Conservation (phyloP, 2,888 invertebrate genomes). For the Idaea dimidiata region DNA sequence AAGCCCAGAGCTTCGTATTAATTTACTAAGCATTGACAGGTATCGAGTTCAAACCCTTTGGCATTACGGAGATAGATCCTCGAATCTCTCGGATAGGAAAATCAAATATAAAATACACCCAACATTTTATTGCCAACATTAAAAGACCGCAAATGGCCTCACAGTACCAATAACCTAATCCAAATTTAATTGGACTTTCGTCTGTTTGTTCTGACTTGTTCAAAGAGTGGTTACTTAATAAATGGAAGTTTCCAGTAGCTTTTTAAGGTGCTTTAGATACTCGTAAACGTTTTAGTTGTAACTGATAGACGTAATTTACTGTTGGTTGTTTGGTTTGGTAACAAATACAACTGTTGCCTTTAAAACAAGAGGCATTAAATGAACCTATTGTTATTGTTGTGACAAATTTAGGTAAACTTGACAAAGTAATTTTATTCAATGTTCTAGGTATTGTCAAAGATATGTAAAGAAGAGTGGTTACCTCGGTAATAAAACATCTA, state of each 20-base stretch:
- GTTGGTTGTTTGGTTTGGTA: background rate
- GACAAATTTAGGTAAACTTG: background rate
- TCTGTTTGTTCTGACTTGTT: conserved; percentile 17
- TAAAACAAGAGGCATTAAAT: background rate
- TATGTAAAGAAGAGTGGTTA: no score
- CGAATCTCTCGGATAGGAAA: conserved; percentile 31
- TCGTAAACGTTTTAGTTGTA: background rate
- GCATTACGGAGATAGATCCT: conserved; percentile 19
- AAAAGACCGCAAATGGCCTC: conserved; percentile 32
- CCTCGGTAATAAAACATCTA: no score
- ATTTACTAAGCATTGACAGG: conserved; percentile 15
- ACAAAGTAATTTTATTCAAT: background rate
- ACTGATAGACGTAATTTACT: conserved; percentile 1
- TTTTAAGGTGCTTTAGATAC: background rate
- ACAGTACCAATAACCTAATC: conserved; percentile 39
- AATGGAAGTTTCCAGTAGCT: background rate
- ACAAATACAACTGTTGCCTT: background rate
- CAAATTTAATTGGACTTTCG: conserved; percentile 42
- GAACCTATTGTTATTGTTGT: background rate
- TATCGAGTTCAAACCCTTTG: conserved; percentile 25
- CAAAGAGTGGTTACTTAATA: conserved; percentile 7
- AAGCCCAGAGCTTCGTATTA: conserved; percentile 23
- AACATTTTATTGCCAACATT: conserved; percentile 30
- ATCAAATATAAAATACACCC: conserved; percentile 40
- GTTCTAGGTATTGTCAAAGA: no score